These are phyloP conservation scores for Battus philenor DNA, from an alignment of 1,140 invertebrate genomes.

Conservation along the genomic window DNA sequence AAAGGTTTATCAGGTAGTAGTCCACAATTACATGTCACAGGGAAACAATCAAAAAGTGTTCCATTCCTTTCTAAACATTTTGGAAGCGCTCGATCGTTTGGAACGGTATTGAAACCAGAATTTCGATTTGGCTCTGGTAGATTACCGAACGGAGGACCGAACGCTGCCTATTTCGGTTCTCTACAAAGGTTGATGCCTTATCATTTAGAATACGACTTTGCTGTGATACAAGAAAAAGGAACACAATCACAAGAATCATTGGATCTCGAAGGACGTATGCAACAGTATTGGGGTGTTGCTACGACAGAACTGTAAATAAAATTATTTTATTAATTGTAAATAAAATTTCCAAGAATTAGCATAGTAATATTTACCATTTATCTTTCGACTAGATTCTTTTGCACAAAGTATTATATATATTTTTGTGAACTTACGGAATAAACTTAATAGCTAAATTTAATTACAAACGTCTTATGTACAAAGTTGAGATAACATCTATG, in stretches of 20 bases:
- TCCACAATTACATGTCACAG: slow-evolving; percentile 75
- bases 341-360: slow-evolving; percentile 58
- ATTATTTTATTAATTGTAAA: slow-evolving; percentile 43
- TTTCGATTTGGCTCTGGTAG: slow-evolving; percentile 68
- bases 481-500: slow-evolving; percentile 38
- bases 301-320: slow-evolving; percentile 84
- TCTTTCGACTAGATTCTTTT: slow-evolving; percentile 72
- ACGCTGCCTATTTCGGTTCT: slow-evolving; percentile 91
- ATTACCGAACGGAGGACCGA: slow-evolving; percentile 81
- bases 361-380: slow-evolving; percentile 65
- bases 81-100: slow-evolving; percentile 83
- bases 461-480: slow-evolving; percentile 55
- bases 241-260: slow-evolving; percentile 81
- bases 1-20: slow-evolving; percentile 76
- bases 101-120: slow-evolving; percentile 59
- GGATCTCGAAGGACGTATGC: slow-evolving; percentile 87
- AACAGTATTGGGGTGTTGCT: slow-evolving; percentile 91
- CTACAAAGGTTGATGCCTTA: slow-evolving; percentile 89
- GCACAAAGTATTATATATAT: slow-evolving; percentile 63
- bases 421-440: slow-evolving; percentile 42
- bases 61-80: slow-evolving; percentile 85
- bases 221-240: slow-evolving; percentile 85
- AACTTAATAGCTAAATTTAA: slow-evolving; percentile 25
- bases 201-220: slow-evolving; percentile 89
- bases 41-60: slow-evolving; percentile 64